Percentiles rank a stretch among this genome's conserved stretches.
Conservation (phyloP, 2,888 invertebrate genomes). For the Ametastegia equiseti region DNA sequence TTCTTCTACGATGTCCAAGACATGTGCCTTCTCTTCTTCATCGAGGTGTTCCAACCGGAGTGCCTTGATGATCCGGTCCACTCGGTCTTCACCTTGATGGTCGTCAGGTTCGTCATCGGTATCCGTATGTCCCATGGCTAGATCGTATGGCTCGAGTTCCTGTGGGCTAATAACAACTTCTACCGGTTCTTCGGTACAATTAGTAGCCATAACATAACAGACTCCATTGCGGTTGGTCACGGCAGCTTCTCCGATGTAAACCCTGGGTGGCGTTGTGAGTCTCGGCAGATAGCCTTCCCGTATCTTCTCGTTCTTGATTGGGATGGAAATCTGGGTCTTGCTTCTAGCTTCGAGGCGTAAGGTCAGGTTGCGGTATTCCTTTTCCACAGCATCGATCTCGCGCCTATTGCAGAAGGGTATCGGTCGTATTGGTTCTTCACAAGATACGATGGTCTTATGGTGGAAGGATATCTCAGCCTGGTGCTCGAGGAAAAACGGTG, state of each 20-base stretch:
- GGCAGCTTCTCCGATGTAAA: slow-evolving; percentile 26
- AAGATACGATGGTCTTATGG: not conserved
- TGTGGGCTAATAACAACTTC: not conserved
- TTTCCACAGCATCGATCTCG: not conserved
- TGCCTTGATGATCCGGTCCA: not conserved
- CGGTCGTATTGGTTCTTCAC: not conserved
- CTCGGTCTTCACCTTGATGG: not conserved
- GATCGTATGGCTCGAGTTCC: not conserved
- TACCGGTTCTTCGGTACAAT: not conserved
- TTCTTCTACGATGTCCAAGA: not conserved
- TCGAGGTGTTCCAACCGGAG: not conserved
- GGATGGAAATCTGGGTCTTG: not conserved
- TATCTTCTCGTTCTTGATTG: not conserved
- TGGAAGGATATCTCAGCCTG: not conserved
- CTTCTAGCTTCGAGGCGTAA: not conserved
- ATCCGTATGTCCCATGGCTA: not conserved
- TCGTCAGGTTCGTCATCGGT: not conserved
- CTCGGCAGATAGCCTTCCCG: slow-evolving; percentile 13
- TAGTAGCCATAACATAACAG: not conserved
- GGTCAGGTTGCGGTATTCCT: not conserved
- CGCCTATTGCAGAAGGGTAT: not conserved
- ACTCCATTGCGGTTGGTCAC: not conserved
- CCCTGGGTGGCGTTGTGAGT: not conserved
- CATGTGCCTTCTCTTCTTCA: not conserved
- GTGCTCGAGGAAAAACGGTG: not conserved